Evolutionary conservation across 2,113 vertebrate species (phyloP).

Genomic region (Taurulus bubalis): DNA sequence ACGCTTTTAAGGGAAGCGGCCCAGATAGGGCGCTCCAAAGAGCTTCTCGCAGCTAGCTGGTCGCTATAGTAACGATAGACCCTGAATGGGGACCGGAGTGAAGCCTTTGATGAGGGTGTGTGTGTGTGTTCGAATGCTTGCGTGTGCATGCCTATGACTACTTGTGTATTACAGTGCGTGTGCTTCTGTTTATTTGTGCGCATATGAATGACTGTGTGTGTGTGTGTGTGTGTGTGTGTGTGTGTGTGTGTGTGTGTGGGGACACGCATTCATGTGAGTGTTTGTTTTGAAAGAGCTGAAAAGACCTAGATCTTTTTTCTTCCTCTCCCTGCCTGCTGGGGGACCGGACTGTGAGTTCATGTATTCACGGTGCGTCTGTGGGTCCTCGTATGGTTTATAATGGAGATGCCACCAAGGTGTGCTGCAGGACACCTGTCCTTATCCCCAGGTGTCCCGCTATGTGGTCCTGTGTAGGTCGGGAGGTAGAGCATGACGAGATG

Average conservation of each 20-base stretch:
- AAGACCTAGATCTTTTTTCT: constrained; percentile 17
- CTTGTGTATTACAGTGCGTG: constrained; percentile 35
- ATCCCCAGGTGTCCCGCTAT: constrained; percentile 46
- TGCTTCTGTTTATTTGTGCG: constrained; percentile 27
- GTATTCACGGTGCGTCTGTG: constrained; percentile 54
- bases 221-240: constrained; percentile 6
- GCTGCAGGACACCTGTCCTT: constrained; percentile 59
- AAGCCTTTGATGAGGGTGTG: constrained; percentile 70
- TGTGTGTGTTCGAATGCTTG: constrained; percentile 29
- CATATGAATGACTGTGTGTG: constrained; percentile 36
- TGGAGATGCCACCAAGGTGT: constrained; percentile 48
- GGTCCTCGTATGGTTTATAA: constrained; percentile 61
- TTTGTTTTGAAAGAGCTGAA: constrained; percentile 46
- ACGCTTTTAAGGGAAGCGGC: constrained; percentile 67
- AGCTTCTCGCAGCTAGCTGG: constrained; percentile 68
- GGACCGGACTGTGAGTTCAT: constrained; percentile 29
- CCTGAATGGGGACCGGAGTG: constrained; percentile 74
- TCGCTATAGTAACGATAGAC: constrained; percentile 79
- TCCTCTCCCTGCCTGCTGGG: background rate
- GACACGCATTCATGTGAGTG: background rate
- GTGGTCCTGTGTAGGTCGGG: constrained; percentile 19
- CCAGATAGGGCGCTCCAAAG: constrained; percentile 71
- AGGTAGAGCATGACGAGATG: background rate
- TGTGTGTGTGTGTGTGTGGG: background rate
- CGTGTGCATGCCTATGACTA: constrained; percentile 32